These are phyloP conservation scores for Erpornis zantholeuca DNA, from an alignment of 2,113 vertebrate genomes.

Conservation along the genomic window DNA sequence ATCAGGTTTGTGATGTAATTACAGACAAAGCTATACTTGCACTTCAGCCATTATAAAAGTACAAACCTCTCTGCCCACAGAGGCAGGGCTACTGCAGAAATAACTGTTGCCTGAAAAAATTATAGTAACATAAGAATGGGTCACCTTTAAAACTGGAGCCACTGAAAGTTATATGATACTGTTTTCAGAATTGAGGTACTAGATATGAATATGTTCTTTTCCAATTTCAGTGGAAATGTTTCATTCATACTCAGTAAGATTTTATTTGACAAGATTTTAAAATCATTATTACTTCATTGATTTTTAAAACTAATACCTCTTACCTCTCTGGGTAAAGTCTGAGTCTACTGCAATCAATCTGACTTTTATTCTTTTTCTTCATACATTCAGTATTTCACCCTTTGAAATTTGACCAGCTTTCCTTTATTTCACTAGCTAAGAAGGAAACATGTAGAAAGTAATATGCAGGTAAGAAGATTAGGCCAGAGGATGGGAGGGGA, in stretches of 20 bases:
- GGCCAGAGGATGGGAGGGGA: not conserved
- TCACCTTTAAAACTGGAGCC: not conserved
- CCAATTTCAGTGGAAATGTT: not conserved
- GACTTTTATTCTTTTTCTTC: not conserved
- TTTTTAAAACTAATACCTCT: not conserved
- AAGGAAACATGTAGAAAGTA: not conserved
- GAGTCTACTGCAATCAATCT: not conserved
- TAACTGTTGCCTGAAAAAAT: not conserved
- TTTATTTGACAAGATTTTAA: not conserved
- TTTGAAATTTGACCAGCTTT: not conserved
- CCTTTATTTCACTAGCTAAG: not conserved
- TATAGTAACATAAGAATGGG: not conserved
- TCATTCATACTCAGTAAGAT: not conserved
- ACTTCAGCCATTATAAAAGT: not conserved
- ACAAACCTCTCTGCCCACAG: not conserved
- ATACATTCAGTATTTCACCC: not conserved
- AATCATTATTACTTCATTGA: not conserved
- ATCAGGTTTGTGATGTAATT: conserved; percentile 31
- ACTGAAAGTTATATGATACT: not conserved
- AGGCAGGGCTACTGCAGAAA: not conserved
- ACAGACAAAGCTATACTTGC: conserved; percentile 1
- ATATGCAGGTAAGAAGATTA: not conserved
- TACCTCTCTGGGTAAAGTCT: not conserved
- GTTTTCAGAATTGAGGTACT: not conserved
- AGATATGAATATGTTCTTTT: not conserved